Conservation (phyloP, 2,113 vertebrate genomes). For the Salvelinus sp. region DNA sequence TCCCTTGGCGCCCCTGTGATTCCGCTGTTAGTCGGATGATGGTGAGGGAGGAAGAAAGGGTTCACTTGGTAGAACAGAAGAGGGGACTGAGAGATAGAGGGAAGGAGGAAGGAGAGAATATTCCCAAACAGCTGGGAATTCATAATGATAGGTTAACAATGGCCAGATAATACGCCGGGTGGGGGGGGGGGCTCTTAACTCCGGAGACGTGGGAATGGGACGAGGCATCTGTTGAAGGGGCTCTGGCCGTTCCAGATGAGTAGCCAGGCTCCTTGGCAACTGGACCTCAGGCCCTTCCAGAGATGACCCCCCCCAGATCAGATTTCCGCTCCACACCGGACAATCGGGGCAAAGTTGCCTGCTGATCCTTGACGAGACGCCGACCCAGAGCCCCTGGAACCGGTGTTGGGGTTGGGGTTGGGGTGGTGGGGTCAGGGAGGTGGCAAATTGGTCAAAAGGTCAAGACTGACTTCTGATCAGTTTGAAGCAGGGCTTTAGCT, state of each 20-base stretch:
- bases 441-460: slow-evolving; percentile 12
- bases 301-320: slow-evolving; percentile 5
- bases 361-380: slow-evolving; percentile 16
- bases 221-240: slow-evolving; percentile 46
- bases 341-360: slow-evolving; percentile 3
- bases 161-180: slow-evolving; percentile 33
- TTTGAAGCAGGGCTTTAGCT: slow-evolving; percentile 1
- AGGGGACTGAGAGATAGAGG: slow-evolving; percentile 5
- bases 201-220: slow-evolving; percentile 46
- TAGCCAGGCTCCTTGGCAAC: slow-evolving; percentile 44
- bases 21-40: background rate
- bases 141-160: slow-evolving; percentile 56
- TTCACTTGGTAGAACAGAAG: slow-evolving; percentile 14
- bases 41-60: background rate
- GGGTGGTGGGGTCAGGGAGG: slow-evolving; percentile 11
- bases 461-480: slow-evolving; percentile 14
- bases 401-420: slow-evolving; percentile 11
- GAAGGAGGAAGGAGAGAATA: slow-evolving; percentile 13
- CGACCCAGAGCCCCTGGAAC: background rate
- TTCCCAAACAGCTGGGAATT: slow-evolving; percentile 47
- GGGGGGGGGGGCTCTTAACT: background rate
- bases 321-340: slow-evolving; percentile 1
- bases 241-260: slow-evolving; percentile 52
- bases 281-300: slow-evolving; percentile 15
- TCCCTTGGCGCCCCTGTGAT: slow-evolving; percentile 31